Conservation (phyloP, 2,797 vertebrate genomes). For the Moxostoma hubbsi region DNA sequence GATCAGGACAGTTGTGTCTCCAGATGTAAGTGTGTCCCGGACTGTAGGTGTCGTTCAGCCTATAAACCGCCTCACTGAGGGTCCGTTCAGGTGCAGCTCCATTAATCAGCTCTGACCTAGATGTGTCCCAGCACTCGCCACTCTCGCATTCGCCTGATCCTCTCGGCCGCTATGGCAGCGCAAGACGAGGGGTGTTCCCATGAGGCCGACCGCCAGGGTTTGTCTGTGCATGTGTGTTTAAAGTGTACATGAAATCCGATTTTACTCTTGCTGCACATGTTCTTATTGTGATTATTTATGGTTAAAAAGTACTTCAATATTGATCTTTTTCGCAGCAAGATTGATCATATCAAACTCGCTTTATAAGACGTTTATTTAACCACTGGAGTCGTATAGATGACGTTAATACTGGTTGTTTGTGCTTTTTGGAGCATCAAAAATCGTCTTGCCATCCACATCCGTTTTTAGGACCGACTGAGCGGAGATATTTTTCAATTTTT, state of each 20-base stretch:
- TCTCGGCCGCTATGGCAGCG: constrained; percentile 31
- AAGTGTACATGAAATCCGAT: background rate
- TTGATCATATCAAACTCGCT: too few relatives aligned
- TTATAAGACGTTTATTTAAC: too few relatives aligned
- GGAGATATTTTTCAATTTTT: too few relatives aligned
- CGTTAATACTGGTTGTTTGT: too few relatives aligned
- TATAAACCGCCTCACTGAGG: constrained; percentile 71
- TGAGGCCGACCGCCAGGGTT: constrained; percentile 7
- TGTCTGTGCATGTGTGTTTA: constrained; percentile 46
- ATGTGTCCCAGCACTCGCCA: constrained; percentile 72
- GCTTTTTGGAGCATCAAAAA: too few relatives aligned
- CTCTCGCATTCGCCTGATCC: background rate
- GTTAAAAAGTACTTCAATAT: too few relatives aligned
- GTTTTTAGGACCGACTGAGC: too few relatives aligned
- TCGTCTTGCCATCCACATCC: too few relatives aligned
- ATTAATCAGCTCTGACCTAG: constrained; percentile 83
- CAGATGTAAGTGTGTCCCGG: constrained; percentile 5
- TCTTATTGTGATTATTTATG: constrained; percentile 19
- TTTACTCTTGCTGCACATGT: background rate
- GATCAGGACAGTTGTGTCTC: background rate
- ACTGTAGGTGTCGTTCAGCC: too few relatives aligned
- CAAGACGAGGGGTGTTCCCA: constrained; percentile 8
- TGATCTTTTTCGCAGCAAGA: too few relatives aligned
- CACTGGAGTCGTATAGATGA: too few relatives aligned
- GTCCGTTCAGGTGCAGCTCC: constrained; percentile 69